Conservation (phyloP, 2,113 vertebrate species). For the Hypocryptadius cinnamomeus region DNA sequence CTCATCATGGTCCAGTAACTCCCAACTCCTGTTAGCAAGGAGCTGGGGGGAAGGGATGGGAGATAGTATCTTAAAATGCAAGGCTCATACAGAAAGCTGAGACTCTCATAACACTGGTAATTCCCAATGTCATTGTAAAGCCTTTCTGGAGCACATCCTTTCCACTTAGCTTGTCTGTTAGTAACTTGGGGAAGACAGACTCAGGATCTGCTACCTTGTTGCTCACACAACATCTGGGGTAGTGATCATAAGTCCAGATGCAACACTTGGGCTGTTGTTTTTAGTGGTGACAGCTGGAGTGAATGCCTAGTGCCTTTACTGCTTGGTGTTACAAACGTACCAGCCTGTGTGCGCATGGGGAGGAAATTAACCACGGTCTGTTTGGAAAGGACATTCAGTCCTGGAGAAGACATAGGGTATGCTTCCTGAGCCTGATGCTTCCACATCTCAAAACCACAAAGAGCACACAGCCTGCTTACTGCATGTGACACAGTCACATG, state of each 20-base stretch:
- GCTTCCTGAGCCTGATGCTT: not conserved
- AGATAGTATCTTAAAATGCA: not conserved
- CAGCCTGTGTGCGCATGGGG: accelerated
- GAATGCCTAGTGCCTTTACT: not conserved
- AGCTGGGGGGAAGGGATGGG: accelerated
- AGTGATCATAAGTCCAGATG: not conserved
- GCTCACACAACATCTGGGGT: not conserved
- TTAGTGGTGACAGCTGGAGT: not conserved
- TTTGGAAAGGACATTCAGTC: not conserved
- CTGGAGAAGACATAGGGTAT: not conserved
- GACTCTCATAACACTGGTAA: not conserved
- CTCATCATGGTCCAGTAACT: not conserved
- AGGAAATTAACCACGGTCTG: not conserved
- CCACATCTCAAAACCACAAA: not conserved
- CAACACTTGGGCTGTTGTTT: not conserved
- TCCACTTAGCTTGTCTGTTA: not conserved
- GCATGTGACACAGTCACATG: not conserved
- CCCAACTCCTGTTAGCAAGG: too few species aligned
- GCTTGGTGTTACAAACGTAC: not conserved
- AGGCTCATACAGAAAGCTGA: not conserved
- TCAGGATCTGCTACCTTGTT: not conserved
- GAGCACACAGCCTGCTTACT: not conserved
- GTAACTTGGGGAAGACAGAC: not conserved
- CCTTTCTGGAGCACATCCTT: not conserved
- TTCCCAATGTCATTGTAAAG: not conserved